phyloP scores from a whole-genome alignment of 2,888 invertebrate genomes.

The Pammene aurita region DNA sequence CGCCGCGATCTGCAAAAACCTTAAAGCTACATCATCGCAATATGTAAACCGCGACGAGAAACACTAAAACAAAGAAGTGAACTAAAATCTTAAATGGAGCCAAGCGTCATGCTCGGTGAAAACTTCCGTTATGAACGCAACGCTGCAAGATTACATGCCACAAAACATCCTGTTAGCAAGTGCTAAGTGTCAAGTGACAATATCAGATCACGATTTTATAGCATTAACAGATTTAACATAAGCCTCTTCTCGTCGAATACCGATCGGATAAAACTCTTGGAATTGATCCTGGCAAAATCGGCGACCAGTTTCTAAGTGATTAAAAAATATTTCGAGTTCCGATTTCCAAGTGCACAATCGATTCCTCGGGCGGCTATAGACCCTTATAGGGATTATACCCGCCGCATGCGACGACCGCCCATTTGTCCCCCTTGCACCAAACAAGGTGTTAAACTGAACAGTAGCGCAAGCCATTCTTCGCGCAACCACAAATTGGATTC shows the following conservation, averaged over 20 bases:
- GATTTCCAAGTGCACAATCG: slow-evolving; percentile 48
- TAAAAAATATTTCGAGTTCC: slow-evolving; percentile 43
- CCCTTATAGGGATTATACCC: slow-evolving; percentile 68
- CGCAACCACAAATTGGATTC: slow-evolving; percentile 63
- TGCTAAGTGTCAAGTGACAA: slow-evolving; percentile 48
- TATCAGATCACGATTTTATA: slow-evolving; percentile 67
- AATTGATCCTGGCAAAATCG: slow-evolving; percentile 30
- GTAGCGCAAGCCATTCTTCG: slow-evolving; percentile 57
- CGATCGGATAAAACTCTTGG: slow-evolving; percentile 49
- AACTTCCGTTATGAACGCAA: slow-evolving; percentile 57
- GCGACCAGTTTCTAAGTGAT: slow-evolving; percentile 33
- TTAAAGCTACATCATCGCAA: slow-evolving; percentile 47
- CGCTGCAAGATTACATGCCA: slow-evolving; percentile 57
- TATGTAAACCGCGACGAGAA: slow-evolving; percentile 51
- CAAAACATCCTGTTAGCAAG: slow-evolving; percentile 56
- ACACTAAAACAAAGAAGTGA: slow-evolving; percentile 51
- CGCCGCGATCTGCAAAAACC: slow-evolving; percentile 49
- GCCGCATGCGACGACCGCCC: slow-evolving; percentile 64
- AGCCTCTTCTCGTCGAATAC: slow-evolving; percentile 51
- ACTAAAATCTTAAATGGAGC: slow-evolving; percentile 53
- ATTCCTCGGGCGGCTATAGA: slow-evolving; percentile 56
- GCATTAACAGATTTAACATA: slow-evolving; percentile 72
- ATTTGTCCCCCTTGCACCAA: slow-evolving; percentile 69
- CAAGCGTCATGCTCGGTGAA: slow-evolving; percentile 51
- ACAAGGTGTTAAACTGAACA: slow-evolving; percentile 71